Evolutionary conservation across 2,888 invertebrate species (phyloP).

Genomic region (Laothoe populi): DNA sequence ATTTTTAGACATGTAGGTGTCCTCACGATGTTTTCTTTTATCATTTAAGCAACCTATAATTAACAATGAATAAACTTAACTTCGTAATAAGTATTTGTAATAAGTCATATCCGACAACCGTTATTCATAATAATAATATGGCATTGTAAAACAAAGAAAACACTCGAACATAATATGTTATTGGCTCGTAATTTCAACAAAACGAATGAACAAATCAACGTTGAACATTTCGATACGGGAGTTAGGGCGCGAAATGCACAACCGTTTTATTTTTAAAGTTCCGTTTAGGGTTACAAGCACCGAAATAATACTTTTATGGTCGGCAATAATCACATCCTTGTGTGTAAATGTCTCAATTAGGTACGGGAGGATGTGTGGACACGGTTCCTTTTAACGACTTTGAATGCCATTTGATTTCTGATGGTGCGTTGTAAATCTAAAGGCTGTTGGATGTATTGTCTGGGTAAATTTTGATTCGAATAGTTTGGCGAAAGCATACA

Average conservation of each 20-base stretch:
- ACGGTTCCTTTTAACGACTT: conserved; percentile 68
- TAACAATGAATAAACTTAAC: no score
- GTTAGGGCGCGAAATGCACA: conserved; percentile 25
- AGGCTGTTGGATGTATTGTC: not conserved
- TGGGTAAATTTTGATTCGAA: no score
- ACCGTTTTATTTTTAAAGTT: conserved; percentile 60
- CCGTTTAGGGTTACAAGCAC: conserved; percentile 53
- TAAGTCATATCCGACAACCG: not conserved
- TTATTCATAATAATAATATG: not conserved
- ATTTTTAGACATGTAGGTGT: no score
- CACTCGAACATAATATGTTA: not conserved
- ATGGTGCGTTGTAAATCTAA: conserved; percentile 1
- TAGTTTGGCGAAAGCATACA: no score
- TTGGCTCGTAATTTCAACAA: conserved; percentile 2
- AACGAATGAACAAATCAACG: conserved; percentile 21
- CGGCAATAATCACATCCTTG: conserved; percentile 81
- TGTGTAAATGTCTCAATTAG: conserved; percentile 82
- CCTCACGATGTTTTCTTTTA: no score
- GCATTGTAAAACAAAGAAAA: not conserved
- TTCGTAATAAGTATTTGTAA: no score
- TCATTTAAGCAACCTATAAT: no score
- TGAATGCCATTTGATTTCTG: conserved; percentile 48
- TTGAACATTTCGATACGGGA: conserved; percentile 14
- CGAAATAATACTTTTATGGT: conserved; percentile 78
- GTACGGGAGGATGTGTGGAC: conserved; percentile 78